Evolutionary conservation across 2,797 vertebrate genomes (phyloP).

Genomic region (Epinephelus coioides): DNA sequence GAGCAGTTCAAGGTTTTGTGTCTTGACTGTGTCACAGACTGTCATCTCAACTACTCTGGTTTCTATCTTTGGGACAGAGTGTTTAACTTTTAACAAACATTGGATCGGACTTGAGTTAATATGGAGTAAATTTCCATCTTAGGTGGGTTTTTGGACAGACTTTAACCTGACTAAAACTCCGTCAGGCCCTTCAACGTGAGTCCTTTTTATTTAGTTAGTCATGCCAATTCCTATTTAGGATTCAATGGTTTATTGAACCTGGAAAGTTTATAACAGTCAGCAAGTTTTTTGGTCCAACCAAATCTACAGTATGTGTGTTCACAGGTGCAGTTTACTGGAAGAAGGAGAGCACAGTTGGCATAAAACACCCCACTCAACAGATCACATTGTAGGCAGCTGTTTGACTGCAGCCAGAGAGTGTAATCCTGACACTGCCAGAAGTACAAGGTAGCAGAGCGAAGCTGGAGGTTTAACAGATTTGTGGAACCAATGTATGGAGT

Average conservation of each 20-base stretch:
- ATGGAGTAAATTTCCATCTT: constrained; percentile 21
- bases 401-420: constrained; percentile 14
- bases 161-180: constrained; percentile 26
- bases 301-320: constrained; percentile 12
- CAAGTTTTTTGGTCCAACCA: not conserved
- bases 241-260: constrained; percentile 37
- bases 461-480: constrained; percentile 29
- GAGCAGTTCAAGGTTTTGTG: constrained; percentile 33
- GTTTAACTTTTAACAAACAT: constrained; percentile 46
- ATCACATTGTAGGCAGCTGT: not conserved
- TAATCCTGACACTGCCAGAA: constrained; percentile 22
- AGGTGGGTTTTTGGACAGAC: constrained; percentile 26
- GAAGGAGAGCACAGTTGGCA: constrained; percentile 10
- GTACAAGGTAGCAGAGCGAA: constrained; percentile 10
- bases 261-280: not conserved
- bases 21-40: constrained; percentile 47
- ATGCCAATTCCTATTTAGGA: constrained; percentile 33
- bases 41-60: constrained; percentile 45
- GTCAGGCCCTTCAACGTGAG: constrained; percentile 1
- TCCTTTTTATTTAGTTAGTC: constrained; percentile 30
- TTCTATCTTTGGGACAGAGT: constrained; percentile 41
- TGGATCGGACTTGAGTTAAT: constrained; percentile 33
- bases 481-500: constrained; percentile 6
- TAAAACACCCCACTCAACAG: not conserved
- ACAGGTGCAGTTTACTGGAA: constrained; percentile 20